These are phyloP conservation scores for Lontra canadensis DNA, from an alignment of 2,113 vertebrate genomes.

Conservation along the genomic window DNA sequence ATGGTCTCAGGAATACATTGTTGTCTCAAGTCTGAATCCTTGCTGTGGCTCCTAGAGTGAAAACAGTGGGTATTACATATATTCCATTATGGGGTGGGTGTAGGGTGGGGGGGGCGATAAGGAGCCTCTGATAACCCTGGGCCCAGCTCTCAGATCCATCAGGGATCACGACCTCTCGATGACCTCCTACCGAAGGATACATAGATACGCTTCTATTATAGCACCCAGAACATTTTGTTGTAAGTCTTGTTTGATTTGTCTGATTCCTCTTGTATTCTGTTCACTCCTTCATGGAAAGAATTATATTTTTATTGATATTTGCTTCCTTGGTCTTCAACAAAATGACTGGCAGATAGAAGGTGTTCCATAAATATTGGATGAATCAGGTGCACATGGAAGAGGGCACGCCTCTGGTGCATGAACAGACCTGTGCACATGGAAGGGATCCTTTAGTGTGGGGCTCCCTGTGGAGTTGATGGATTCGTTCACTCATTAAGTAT, in stretches of 20 bases:
- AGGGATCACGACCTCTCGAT: neutral
- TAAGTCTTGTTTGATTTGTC: neutral
- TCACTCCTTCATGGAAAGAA: neutral
- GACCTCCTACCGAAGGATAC: neutral
- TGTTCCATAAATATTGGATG: neutral
- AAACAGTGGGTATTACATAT: neutral
- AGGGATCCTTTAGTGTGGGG: neutral
- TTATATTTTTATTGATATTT: neutral
- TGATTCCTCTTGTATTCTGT: neutral
- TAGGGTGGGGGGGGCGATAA: neutral
- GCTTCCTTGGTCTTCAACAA: neutral
- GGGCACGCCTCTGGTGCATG: neutral
- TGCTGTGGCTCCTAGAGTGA: neutral
- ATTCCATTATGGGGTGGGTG: neutral
- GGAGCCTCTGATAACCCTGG: neutral
- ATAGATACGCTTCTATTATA: neutral
- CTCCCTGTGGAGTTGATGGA: neutral
- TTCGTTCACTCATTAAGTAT: neutral
- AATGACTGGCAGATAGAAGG: neutral
- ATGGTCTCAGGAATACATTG: neutral
- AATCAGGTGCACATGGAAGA: neutral
- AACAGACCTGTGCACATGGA: rapidly evolving
- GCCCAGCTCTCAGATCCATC: neutral
- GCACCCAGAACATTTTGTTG: neutral
- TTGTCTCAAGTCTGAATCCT: neutral